These are phyloP conservation scores for Oreamnos americanus DNA, from an alignment of 2,113 vertebrate genomes.

Conservation along the genomic window DNA sequence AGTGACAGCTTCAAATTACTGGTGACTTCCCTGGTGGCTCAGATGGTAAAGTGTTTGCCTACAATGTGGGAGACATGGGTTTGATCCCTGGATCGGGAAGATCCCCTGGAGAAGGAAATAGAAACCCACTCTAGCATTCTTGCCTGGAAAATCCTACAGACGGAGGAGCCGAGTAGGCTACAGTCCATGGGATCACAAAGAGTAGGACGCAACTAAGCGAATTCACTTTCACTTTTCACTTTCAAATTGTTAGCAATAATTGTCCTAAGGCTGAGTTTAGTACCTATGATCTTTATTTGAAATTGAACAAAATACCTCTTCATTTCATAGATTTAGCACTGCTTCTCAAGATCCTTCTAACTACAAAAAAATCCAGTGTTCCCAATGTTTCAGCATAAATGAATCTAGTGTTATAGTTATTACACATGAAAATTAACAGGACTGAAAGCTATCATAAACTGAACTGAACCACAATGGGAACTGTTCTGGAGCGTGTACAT, in stretches of 20 bases:
- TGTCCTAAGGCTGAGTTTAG: background rate
- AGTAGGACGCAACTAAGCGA: background rate
- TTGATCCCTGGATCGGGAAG: rapidly evolving
- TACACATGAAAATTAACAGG: background rate
- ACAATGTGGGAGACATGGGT: background rate
- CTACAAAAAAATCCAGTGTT: background rate
- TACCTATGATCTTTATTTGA: background rate
- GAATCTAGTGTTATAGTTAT: background rate
- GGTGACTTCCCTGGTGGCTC: background rate
- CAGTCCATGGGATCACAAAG: background rate
- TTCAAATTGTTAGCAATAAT: background rate
- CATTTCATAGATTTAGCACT: background rate
- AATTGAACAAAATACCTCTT: background rate
- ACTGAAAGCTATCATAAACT: background rate
- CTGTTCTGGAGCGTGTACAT: background rate
- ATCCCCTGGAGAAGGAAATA: background rate
- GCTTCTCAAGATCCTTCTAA: background rate
- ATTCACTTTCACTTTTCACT: background rate
- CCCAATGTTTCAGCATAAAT: background rate
- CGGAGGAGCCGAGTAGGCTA: background rate
- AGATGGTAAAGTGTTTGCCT: background rate
- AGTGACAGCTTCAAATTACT: background rate
- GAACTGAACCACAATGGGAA: background rate
- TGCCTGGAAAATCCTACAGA: background rate
- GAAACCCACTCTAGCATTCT: background rate